These are phyloP conservation scores for Alosa alosa DNA, from an alignment of 2,113 vertebrate genomes.

Conservation along the genomic window DNA sequence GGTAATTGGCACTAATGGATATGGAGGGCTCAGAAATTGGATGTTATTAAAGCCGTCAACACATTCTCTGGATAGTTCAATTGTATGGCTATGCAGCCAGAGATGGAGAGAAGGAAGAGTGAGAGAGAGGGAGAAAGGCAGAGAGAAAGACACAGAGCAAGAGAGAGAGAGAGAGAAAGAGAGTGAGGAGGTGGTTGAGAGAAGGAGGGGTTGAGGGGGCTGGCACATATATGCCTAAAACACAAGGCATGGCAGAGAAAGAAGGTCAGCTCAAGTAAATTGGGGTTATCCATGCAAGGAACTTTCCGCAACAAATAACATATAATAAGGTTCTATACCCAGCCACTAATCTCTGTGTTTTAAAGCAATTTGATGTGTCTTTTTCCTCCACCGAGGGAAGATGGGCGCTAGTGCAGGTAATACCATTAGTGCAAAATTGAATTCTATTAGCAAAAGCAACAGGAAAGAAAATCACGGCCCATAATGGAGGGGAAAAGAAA, in stretches of 20 bases:
- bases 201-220: constrained; percentile 11
- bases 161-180: constrained; percentile 28
- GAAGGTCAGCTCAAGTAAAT: constrained; percentile 67
- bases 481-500: not conserved
- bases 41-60: constrained; percentile 81
- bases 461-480: constrained; percentile 27
- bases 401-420: constrained; percentile 44
- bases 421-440: constrained; percentile 58
- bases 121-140: constrained; percentile 9
- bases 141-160: constrained; percentile 43
- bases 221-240: constrained; percentile 66
- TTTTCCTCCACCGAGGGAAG: constrained; percentile 19
- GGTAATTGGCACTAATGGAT: constrained; percentile 93
- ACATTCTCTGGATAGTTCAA: constrained; percentile 72
- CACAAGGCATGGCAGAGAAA: constrained; percentile 67
- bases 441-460: constrained; percentile 56
- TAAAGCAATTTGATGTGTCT: constrained; percentile 40
- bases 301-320: constrained; percentile 66
- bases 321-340: constrained; percentile 60
- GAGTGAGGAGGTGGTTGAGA: constrained; percentile 16
- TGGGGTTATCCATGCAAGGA: constrained; percentile 66
- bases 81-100: constrained; percentile 65
- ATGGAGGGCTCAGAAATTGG: constrained; percentile 88
- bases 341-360: constrained; percentile 53
- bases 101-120: constrained; percentile 27